Evolutionary conservation across 2,888 invertebrate genomes (phyloP).

Genomic region (Tetheella fluctuosa): DNA sequence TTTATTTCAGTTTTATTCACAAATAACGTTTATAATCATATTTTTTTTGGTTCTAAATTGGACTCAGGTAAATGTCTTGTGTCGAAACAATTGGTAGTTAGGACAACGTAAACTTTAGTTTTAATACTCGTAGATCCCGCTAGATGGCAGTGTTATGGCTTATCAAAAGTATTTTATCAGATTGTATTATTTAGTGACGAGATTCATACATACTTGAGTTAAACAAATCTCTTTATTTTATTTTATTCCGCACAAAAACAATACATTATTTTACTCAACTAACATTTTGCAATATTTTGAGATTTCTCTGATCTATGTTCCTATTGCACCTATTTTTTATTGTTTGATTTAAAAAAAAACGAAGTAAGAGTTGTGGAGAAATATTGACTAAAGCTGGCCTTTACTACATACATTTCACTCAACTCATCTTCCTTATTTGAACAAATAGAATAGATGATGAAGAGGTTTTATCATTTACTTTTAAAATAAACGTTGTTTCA

Average conservation of each 20-base stretch:
- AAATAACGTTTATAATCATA: conserved; percentile 19
- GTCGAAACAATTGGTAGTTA: neutral
- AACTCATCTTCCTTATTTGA: neutral
- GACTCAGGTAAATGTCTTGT: neutral
- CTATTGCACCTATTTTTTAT: conserved; percentile 19
- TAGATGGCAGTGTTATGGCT: neutral
- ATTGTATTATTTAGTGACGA: neutral
- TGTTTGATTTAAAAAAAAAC: conserved; percentile 16
- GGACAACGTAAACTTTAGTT: neutral
- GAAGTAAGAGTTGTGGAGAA: neutral
- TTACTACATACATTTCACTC: neutral
- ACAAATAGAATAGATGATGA: neutral
- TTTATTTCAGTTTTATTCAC: conserved; percentile 30
- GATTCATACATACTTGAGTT: neutral
- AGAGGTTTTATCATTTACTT: neutral
- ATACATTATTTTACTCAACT: neutral
- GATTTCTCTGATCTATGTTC: conserved; percentile 27
- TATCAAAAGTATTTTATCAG: neutral
- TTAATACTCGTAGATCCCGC: neutral
- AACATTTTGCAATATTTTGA: conserved; percentile 23
- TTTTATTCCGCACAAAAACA: conserved; percentile 15
- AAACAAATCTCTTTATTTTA: conserved; percentile 6
- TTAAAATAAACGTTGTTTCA: conserved; percentile 1
- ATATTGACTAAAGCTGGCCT: neutral
- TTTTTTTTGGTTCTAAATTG: conserved; percentile 12